Conservation (phyloP, 2,888 invertebrate species). For the Ernsta delagoae region DNA sequence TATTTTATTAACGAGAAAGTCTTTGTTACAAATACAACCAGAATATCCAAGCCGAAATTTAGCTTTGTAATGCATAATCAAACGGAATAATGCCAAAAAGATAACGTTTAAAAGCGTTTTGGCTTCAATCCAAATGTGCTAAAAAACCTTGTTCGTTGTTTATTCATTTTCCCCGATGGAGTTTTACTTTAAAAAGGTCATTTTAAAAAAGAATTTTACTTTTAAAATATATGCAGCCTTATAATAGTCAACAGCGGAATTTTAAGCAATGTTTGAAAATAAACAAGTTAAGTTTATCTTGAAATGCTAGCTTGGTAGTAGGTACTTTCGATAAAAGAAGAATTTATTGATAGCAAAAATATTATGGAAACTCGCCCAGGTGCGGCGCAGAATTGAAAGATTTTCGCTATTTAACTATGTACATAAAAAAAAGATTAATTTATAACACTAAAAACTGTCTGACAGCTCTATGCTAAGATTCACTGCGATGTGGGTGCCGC, state of each 20-base stretch:
- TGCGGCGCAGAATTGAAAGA: too few species aligned
- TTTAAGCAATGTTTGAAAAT: conserved; percentile 10
- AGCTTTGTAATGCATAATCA: conserved; percentile 38
- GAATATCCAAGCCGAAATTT: conserved; percentile 26
- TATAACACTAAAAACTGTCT: too few species aligned
- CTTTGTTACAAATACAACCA: conserved; percentile 16
- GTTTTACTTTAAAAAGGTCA: conserved; percentile 35
- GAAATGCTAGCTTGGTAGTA: background rate
- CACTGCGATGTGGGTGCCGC: too few species aligned
- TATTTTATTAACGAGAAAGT: background rate
- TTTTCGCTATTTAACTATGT: too few species aligned
- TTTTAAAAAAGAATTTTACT: conserved; percentile 33
- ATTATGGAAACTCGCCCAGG: too few species aligned
- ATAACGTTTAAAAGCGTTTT: conserved; percentile 38
- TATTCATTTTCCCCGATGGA: conserved; percentile 38
- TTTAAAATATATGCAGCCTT: conserved; percentile 17
- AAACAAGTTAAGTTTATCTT: background rate
- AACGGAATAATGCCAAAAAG: conserved; percentile 39
- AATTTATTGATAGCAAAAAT: too few species aligned
- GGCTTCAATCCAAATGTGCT: conserved; percentile 38
- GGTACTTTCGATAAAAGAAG: background rate
- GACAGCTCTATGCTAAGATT: too few species aligned
- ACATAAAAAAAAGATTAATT: too few species aligned
- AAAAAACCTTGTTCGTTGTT: conserved; percentile 38
- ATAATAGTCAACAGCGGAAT: conserved; percentile 8